Evolutionary conservation across 2,888 invertebrate genomes (phyloP).

Genomic region (Gasteruption jaculator): DNA sequence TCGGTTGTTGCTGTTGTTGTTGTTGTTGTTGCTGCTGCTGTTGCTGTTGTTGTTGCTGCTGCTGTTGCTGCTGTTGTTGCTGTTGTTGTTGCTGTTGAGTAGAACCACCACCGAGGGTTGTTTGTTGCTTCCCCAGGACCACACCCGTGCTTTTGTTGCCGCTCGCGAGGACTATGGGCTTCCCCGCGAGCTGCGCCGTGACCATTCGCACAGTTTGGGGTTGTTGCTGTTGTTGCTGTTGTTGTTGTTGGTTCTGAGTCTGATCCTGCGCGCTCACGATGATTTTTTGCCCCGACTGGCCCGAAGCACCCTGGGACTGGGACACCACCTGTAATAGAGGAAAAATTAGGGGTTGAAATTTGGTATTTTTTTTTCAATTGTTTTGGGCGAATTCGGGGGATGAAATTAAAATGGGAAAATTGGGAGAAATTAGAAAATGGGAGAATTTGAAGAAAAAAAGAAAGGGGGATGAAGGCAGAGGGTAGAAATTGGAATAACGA

Average conservation of each 20-base stretch:
- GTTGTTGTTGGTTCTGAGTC: constrained; percentile 25
- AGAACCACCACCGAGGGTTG: no score
- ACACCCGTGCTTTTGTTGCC: constrained; percentile 45
- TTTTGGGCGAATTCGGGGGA: no score
- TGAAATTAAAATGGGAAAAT: no score
- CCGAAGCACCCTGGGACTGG: constrained; percentile 41
- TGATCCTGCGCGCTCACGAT: constrained; percentile 43
- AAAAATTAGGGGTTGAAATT: not conserved
- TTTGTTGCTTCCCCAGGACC: constrained; percentile 42
- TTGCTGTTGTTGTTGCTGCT: constrained; percentile 21
- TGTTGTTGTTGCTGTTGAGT: constrained; percentile 21
- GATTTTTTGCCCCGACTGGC: constrained; percentile 39
- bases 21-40: constrained; percentile 23
- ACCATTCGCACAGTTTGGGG: constrained; percentile 49
- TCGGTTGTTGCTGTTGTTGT: constrained; percentile 38
- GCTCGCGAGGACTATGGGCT: constrained; percentile 47
- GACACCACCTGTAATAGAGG: constrained; percentile 41
- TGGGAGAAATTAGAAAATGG: no score
- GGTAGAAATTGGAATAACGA: no score
- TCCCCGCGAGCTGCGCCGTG: constrained; percentile 47
- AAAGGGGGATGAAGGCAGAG: no score
- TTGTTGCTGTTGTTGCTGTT: constrained; percentile 26
- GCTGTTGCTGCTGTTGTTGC: constrained; percentile 18
- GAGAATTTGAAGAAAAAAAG: no score
- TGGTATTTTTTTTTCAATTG: no score